A percentile compares a stretch with the other conserved stretches of the same genome.
Evolutionary conservation across 2,797 vertebrate genomes (phyloP).

Genomic region (Schizopygopsis pylzovi): DNA sequence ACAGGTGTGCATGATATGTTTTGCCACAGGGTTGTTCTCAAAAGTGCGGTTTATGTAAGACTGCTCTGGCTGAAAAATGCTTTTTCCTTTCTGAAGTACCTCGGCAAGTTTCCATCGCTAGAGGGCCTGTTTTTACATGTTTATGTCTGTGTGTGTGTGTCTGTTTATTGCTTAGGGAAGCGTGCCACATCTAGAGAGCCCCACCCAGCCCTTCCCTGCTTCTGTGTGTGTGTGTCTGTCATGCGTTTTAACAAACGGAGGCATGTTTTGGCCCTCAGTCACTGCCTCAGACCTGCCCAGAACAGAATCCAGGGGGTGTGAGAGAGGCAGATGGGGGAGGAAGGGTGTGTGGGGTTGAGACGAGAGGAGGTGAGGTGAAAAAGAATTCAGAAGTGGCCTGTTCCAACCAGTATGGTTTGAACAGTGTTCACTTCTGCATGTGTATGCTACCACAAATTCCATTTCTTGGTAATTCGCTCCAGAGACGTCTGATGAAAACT

Average conservation of each 20-base stretch:
- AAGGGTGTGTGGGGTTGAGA: constrained; percentile 4
- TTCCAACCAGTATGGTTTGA: constrained; percentile 49
- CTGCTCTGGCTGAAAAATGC: background rate
- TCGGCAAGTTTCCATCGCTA: constrained; percentile 20
- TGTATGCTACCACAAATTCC: constrained; percentile 41
- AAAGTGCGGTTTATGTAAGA: background rate
- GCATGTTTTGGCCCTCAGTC: constrained; percentile 23
- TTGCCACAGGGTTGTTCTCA: constrained; percentile 6
- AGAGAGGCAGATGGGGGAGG: constrained; percentile 1
- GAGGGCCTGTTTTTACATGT: constrained; percentile 39
- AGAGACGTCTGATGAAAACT: background rate
- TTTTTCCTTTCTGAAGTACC: background rate
- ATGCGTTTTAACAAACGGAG: constrained; percentile 25
- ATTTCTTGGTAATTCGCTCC: constrained; percentile 31
- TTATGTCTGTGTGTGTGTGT: constrained; percentile 6
- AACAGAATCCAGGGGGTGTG: constrained; percentile 10
- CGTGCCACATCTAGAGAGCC: constrained; percentile 34
- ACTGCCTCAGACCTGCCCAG: constrained; percentile 24
- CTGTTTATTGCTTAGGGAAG: constrained; percentile 1
- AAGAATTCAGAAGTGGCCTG: constrained; percentile 32
- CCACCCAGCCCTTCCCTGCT: constrained; percentile 47
- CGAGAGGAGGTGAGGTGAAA: constrained; percentile 5
- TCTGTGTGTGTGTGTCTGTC: constrained; percentile 45
- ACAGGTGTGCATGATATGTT: background rate
- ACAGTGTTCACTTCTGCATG: constrained; percentile 16